Evolutionary conservation across 2,797 vertebrate species (phyloP).

Genomic region (Lepus townsendii): DNA sequence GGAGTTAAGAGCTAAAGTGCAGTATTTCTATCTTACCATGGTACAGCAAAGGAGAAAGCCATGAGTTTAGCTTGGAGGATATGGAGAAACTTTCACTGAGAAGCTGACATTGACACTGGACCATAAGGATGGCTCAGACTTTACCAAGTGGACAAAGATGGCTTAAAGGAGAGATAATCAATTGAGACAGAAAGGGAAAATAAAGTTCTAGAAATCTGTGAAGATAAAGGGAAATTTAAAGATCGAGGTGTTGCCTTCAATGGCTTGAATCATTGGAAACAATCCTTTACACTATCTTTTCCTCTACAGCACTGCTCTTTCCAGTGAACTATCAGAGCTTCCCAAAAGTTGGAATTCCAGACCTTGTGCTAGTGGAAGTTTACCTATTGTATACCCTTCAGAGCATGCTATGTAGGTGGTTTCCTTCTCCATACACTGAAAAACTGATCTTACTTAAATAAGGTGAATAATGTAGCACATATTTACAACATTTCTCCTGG

Average conservation of each 20-base stretch:
- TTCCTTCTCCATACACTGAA: neutral
- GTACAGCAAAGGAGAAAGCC: neutral
- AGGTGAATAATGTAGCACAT: neutral
- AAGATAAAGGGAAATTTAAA: neutral
- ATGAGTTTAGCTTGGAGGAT: neutral
- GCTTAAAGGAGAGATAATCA: neutral
- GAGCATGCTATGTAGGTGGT: neutral
- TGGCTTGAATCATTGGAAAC: neutral
- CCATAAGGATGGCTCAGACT: neutral
- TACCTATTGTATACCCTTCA: neutral
- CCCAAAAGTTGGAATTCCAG: neutral
- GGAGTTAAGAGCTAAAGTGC: neutral
- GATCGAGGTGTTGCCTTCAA: neutral
- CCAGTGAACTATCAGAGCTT: neutral
- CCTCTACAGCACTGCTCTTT: neutral
- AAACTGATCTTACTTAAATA: neutral
- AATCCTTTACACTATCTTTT: neutral
- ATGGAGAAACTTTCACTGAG: neutral
- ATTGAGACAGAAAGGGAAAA: neutral
- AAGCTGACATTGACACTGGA: neutral
- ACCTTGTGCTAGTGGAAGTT: neutral
- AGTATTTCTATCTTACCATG: neutral
- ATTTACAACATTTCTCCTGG: neutral
- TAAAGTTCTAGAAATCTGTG: neutral
- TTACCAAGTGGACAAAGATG: neutral